Evolutionary conservation across 2,888 invertebrate genomes (phyloP).

Genomic region (Blera fallax): DNA sequence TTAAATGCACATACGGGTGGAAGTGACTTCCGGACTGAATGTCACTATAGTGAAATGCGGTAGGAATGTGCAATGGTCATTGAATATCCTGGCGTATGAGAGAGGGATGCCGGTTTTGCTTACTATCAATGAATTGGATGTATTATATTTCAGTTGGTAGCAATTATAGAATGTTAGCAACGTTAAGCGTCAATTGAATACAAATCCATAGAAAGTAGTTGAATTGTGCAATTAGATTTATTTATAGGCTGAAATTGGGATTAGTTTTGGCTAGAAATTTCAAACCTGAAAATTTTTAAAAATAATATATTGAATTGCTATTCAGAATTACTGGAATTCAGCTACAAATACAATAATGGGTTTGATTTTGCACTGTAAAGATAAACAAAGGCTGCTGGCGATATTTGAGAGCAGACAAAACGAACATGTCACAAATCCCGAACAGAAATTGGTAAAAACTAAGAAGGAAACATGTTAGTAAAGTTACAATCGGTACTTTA

Average conservation of each 20-base stretch:
- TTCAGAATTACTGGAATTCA: no score
- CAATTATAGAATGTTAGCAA: constrained; percentile 8
- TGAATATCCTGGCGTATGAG: constrained; percentile 34
- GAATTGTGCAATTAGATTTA: not conserved
- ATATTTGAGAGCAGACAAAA: no score
- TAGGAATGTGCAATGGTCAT: constrained; percentile 37
- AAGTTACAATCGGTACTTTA: no score
- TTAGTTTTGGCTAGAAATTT: no score
- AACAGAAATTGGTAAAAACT: no score
- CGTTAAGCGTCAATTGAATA: constrained; percentile 1
- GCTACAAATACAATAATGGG: no score
- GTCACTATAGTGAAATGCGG: constrained; percentile 51
- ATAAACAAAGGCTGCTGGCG: no score
- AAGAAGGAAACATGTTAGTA: no score
- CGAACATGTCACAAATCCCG: no score
- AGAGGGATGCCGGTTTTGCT: constrained; percentile 21
- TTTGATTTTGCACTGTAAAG: no score
- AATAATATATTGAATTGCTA: no score
- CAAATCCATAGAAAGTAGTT: not conserved
- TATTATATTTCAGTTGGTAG: constrained; percentile 8
- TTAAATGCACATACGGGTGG: constrained; percentile 33
- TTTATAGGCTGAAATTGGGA: not conserved
- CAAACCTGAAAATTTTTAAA: no score
- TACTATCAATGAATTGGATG: constrained; percentile 15
- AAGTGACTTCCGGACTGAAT: constrained; percentile 53